Evolutionary conservation across 2,113 vertebrate genomes (phyloP).

Genomic region (Mormyrus lacerda): DNA sequence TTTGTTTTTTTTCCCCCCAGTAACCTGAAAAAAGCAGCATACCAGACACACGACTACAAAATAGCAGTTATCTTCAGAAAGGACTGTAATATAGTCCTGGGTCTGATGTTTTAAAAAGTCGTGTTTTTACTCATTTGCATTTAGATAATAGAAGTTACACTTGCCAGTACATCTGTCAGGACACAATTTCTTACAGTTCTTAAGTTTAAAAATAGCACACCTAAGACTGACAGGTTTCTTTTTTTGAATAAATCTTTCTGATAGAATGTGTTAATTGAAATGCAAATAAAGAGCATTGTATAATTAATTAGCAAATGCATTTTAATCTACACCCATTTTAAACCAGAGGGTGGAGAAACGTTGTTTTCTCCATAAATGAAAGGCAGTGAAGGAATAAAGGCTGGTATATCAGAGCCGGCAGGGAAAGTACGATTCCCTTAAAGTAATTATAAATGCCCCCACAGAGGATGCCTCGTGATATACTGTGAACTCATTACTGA

Average conservation of each 20-base stretch:
- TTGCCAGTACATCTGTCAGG: slow-evolving; percentile 13
- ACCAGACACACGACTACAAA: background rate
- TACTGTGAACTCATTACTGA: slow-evolving; percentile 64
- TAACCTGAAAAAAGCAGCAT: background rate
- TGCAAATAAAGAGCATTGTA: slow-evolving; percentile 51
- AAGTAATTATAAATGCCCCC: slow-evolving; percentile 52
- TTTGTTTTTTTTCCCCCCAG: background rate
- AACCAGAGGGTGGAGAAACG: slow-evolving; percentile 13
- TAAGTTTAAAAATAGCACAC: slow-evolving; percentile 19
- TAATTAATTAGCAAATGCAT: slow-evolving; percentile 47
- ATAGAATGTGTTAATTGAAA: slow-evolving; percentile 39
- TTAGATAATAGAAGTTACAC: slow-evolving; percentile 20
- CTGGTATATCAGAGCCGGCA: slow-evolving; percentile 7
- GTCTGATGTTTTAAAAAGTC: slow-evolving; percentile 5
- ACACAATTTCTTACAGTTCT: background rate
- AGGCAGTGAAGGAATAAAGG: slow-evolving; percentile 34
- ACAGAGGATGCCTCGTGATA: slow-evolving; percentile 60
- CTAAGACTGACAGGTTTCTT: slow-evolving; percentile 1
- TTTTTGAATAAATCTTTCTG: slow-evolving; percentile 38
- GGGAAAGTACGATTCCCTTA: slow-evolving; percentile 42
- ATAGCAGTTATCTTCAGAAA: background rate
- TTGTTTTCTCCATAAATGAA: slow-evolving; percentile 15
- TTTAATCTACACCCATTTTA: slow-evolving; percentile 45
- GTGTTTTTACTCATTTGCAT: slow-evolving; percentile 18
- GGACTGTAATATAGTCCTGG: background rate